Conservation (phyloP, 2,888 invertebrate genomes). For the Cantharis lateralis region DNA sequence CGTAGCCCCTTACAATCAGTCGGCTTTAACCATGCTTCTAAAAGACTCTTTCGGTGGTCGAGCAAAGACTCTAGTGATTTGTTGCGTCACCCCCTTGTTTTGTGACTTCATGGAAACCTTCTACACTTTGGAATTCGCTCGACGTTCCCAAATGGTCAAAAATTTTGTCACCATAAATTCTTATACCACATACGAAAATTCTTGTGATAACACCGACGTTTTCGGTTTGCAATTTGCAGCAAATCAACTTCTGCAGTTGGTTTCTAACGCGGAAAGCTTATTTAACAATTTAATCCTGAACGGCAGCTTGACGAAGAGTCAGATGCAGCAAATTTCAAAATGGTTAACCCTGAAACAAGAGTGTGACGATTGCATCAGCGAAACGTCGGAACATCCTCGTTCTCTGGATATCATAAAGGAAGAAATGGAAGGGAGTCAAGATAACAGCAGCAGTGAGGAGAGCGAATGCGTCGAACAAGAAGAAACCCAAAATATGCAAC, state of each 20-base stretch:
- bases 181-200: constrained; percentile 53
- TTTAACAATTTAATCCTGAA: constrained; percentile 75
- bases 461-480: constrained; percentile 54
- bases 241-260: constrained; percentile 79
- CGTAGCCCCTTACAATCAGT: constrained; percentile 62
- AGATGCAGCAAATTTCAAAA: constrained; percentile 77
- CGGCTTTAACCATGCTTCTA: constrained; percentile 69
- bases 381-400: constrained; percentile 58
- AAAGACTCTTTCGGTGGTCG: constrained; percentile 78
- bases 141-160: constrained; percentile 69
- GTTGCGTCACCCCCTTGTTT: constrained; percentile 73
- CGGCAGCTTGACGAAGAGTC: constrained; percentile 70
- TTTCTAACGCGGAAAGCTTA: constrained; percentile 83
- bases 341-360: constrained; percentile 87
- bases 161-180: constrained; percentile 75
- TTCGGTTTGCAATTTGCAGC: constrained; percentile 84
- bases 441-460: constrained; percentile 55
- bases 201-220: constrained; percentile 53
- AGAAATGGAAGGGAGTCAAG: constrained; percentile 53
- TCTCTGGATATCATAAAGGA: constrained; percentile 63
- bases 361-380: constrained; percentile 80
- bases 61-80: constrained; percentile 73
- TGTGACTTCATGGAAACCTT: constrained; percentile 71
- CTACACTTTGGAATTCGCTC: constrained; percentile 69
- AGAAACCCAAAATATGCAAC: constrained; percentile 69